These are phyloP conservation scores for Drosophila lacteicornis DNA, from an alignment of 1,140 invertebrate species.

Conservation along the genomic window DNA sequence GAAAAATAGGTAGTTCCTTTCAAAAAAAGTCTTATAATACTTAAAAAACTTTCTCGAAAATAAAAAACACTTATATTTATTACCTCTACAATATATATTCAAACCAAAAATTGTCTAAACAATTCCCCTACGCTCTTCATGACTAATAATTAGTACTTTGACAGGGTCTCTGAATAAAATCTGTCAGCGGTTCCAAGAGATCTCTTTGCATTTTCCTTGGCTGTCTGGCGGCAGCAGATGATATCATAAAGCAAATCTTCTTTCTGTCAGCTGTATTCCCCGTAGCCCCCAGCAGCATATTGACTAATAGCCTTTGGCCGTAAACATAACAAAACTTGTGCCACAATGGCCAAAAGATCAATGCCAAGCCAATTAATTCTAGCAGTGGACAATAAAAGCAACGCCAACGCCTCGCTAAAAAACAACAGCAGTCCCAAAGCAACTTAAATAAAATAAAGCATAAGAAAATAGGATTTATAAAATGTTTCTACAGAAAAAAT, in stretches of 20 bases:
- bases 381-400: slow-evolving; percentile 51
- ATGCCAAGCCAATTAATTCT: slow-evolving; percentile 73
- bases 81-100: neutral
- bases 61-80: neutral
- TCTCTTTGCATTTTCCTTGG: slow-evolving; percentile 7
- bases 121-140: neutral
- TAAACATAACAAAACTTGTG: slow-evolving; percentile 66
- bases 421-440: neutral
- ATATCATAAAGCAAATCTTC: slow-evolving; percentile 51
- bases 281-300: slow-evolving; percentile 35
- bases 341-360: slow-evolving; percentile 64
- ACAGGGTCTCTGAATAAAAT: slow-evolving; percentile 26
- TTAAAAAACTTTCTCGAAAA: neutral
- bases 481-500: neutral
- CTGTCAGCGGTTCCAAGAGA: slow-evolving; percentile 22
- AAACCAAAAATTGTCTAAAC: neutral
- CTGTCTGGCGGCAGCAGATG: slow-evolving; percentile 30
- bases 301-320: slow-evolving; percentile 69
- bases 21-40: too few species aligned
- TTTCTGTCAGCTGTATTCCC: slow-evolving; percentile 31
- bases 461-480: slow-evolving; percentile 1
- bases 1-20: too few species aligned
- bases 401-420: slow-evolving; percentile 41
- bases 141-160: slow-evolving; percentile 22
- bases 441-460: slow-evolving; percentile 8